A percentile compares a stretch with the other conserved stretches of the same genome.
phyloP scores from a whole-genome alignment of 2,113 vertebrate genomes.

The Harpagus bidentatus region DNA sequence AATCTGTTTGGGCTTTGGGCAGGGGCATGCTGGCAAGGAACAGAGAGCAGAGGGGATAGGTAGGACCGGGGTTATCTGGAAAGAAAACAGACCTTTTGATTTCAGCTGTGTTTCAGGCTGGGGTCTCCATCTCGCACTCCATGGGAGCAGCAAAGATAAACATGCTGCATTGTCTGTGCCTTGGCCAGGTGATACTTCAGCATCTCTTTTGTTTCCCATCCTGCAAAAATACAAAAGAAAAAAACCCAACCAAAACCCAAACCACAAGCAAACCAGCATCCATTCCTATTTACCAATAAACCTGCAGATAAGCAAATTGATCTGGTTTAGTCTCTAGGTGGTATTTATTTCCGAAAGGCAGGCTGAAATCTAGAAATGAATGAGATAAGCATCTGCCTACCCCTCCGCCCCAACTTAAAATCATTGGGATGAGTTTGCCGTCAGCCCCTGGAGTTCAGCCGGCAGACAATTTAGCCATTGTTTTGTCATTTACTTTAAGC shows the following conservation, averaged over 20 bases:
- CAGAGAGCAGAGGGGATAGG: conserved; percentile 55
- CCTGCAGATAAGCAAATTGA: background rate
- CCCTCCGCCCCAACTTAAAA: background rate
- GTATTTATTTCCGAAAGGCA: conserved; percentile 2
- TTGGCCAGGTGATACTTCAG: conserved; percentile 1
- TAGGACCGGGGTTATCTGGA: conserved; percentile 62
- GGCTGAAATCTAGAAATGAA: background rate
- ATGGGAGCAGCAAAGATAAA: conserved; percentile 49
- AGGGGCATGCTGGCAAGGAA: conserved; percentile 66
- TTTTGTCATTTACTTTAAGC: conserved; percentile 16
- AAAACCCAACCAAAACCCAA: background rate
- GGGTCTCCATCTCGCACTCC: background rate
- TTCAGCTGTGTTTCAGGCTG: conserved; percentile 48
- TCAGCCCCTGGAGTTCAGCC: background rate
- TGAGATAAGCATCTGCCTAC: background rate
- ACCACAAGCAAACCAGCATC: background rate
- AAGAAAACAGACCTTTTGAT: conserved; percentile 75
- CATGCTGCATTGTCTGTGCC: background rate
- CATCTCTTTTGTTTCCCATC: background rate
- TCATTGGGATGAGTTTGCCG: conserved; percentile 11
- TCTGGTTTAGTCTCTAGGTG: background rate
- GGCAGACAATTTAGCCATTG: background rate
- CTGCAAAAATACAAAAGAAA: background rate
- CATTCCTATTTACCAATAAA: background rate
- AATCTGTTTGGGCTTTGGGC: conserved; percentile 67